Percentiles rank a stretch among this genome's conserved stretches.
These are phyloP conservation scores for Cardiocondyla obscurior DNA, from an alignment of 1,140 invertebrate species.

Conservation along the genomic window DNA sequence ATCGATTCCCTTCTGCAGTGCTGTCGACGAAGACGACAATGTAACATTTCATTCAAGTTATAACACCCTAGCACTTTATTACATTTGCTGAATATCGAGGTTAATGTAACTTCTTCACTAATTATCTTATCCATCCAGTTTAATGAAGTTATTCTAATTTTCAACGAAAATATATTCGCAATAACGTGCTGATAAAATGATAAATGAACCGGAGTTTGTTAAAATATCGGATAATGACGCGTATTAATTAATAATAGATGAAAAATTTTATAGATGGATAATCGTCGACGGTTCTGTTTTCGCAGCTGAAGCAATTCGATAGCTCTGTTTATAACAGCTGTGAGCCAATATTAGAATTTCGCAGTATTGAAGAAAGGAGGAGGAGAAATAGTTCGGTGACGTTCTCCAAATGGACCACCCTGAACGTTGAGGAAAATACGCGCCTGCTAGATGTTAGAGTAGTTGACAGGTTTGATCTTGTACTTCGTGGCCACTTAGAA, in stretches of 20 bases:
- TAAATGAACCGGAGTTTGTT: background rate
- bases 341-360: slow-evolving; percentile 7
- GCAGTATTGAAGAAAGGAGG: background rate
- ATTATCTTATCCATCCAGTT: slow-evolving; percentile 21
- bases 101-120: slow-evolving; percentile 54
- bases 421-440: slow-evolving; percentile 11
- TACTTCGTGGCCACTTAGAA: slow-evolving; percentile 29
- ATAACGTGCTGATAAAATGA: background rate
- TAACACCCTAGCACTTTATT: slow-evolving; percentile 62
- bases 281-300: background rate
- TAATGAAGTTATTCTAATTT: slow-evolving; percentile 22
- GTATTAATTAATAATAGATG: background rate
- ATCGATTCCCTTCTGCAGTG: slow-evolving; percentile 44
- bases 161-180: background rate
- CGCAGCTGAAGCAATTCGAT: background rate
- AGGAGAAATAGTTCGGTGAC: slow-evolving; percentile 18
- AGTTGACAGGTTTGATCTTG: slow-evolving; percentile 36
- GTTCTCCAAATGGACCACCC: slow-evolving; percentile 7
- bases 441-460: slow-evolving; percentile 15
- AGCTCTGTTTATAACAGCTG: slow-evolving; percentile 8
- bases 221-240: background rate
- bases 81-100: slow-evolving; percentile 57
- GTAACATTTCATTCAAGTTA: slow-evolving; percentile 63
- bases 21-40: slow-evolving; percentile 55
- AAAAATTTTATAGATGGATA: background rate